Base-by-base conservation (phyloP, 2,888 invertebrate species). In the Agriopis aurantiaria region DNA sequence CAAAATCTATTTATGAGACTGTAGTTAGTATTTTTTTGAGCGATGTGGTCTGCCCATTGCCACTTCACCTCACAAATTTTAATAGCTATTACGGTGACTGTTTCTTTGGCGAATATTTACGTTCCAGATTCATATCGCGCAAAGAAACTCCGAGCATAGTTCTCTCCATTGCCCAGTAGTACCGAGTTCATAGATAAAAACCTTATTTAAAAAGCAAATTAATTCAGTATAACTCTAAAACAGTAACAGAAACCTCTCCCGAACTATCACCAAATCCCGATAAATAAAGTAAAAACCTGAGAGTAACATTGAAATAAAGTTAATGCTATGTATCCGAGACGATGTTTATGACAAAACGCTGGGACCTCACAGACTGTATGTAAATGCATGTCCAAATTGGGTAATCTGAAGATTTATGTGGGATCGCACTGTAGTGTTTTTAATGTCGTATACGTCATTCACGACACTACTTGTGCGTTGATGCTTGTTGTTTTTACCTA, bases 391-490 rank as follows among this genome's bases (percentile, higher is more conserved):
- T 48, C 68, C 58, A 43, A 69, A 75, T 75, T 74, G 73, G 65
- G 75, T 62, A 70, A 75, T 70, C 69, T 3, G 8, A 67, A 67
- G 75, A 73, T 76, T 73, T 76, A 76, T 76, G 72, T 76, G 75
- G 59, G 73, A 73, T 68, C 56, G 69, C 12, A 2, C n/a, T 65
- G 64, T n/a, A 53, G 46, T 43, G 66, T 49, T 69, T 67, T 69
- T 65, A 45, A 66, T 48, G 23, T 53, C 17, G 66, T 67, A 55
- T 61, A 62, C 43, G 56, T 46, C 51, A 63, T 55, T 63, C 46
- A 33, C 11, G 40, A 8, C 41, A 40, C 51, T 61, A 40, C 51
- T 61, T 52, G 61, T 61, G 52, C 11, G 41, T 61, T 43, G 6
- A 43, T 61, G 1, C 33, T 60, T 9, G 43, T 9, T 46, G 46